phyloP scores from a whole-genome alignment of 2,797 vertebrate species.

The Poeciliopsis gracilis region DNA sequence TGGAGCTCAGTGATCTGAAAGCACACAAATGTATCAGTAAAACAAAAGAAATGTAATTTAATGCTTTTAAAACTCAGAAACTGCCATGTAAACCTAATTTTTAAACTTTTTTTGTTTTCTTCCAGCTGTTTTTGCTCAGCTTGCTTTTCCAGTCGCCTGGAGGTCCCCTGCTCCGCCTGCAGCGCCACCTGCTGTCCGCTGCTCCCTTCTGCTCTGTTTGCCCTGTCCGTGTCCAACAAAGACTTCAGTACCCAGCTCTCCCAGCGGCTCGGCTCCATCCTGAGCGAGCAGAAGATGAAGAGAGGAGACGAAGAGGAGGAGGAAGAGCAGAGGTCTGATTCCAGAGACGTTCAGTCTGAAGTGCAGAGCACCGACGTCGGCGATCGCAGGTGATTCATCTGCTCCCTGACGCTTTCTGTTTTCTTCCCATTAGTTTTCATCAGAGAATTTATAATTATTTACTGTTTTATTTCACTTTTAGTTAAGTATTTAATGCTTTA shows the following conservation, averaged over 20 bases:
- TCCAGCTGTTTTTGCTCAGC: slow-evolving; percentile 55
- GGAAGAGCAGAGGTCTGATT: slow-evolving; percentile 51
- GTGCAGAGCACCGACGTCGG: slow-evolving; percentile 57
- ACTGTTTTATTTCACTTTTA: too few species aligned
- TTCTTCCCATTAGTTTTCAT: not conserved
- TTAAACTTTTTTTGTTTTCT: not conserved
- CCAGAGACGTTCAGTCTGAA: slow-evolving; percentile 43
- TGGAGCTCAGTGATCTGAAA: slow-evolving; percentile 3
- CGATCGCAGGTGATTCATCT: slow-evolving; percentile 48
- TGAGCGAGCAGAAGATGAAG: slow-evolving; percentile 54
- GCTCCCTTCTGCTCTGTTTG: slow-evolving; percentile 48
- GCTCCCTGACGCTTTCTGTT: not conserved
- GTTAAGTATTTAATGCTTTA: too few species aligned
- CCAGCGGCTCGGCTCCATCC: slow-evolving; percentile 76
- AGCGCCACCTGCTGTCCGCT: slow-evolving; percentile 45
- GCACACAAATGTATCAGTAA: not conserved
- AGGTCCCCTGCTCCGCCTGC: slow-evolving; percentile 43
- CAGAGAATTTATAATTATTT: too few species aligned
- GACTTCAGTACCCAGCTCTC: slow-evolving; percentile 88
- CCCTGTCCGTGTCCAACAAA: slow-evolving; percentile 83
- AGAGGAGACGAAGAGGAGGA: slow-evolving; percentile 13
- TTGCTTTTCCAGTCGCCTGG: slow-evolving; percentile 28
- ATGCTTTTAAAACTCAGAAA: not conserved
- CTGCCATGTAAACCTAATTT: not conserved
- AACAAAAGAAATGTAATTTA: not conserved